Base-by-base conservation (phyloP, 2,888 invertebrate genomes). In the Ichneumoninae sp. region DNA sequence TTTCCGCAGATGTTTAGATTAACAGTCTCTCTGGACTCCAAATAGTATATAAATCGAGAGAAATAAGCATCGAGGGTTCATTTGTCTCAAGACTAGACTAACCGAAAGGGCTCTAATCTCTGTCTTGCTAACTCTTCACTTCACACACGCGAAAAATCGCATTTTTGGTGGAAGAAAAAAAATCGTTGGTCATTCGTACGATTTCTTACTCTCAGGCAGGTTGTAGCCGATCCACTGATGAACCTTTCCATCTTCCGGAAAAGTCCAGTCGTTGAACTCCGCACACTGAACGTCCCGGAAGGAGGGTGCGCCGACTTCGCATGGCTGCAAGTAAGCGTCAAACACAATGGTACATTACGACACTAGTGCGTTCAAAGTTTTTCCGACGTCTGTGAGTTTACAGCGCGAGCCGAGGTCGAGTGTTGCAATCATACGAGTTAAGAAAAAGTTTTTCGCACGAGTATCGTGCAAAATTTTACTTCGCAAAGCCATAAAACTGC, bases 211-310 rank as follows among this genome's bases (percentile, higher is more conserved):
- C 82, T 91, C 91, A 30, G 94, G 93, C 74, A 94, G 93, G 47
- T 94, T 92, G 65, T 95, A 94, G 4, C 94, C 94, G 47, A 92
- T 92, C 95, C 95, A 95, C 71, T 93, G 92, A 89, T 95, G 95
- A 74, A 94, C 85, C 57, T 94, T 92, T 40, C 93, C 93, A 89
- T 95, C 95, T 90, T 95, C 95, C 1, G 95, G 94, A 88, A 92
- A 93, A 33, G 90, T 73, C 89, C 94, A 93, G 47, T 93, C 91
- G 89, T 95, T 94, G 91, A 95, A 95, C 81, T 94, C 93, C 16
- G 94, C 89, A 88, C 95, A 95, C 88, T 95, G 95, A 1, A 92
- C 91, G 52, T 94, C 94, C 70, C 95, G 92, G 88, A 95, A 95
- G 40, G 94, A 94, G 22, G 93, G 91, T 7, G 91, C 89, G 30